Conservation (phyloP, 2,797 vertebrate genomes). For the Pantherophis alleghaniensis region DNA sequence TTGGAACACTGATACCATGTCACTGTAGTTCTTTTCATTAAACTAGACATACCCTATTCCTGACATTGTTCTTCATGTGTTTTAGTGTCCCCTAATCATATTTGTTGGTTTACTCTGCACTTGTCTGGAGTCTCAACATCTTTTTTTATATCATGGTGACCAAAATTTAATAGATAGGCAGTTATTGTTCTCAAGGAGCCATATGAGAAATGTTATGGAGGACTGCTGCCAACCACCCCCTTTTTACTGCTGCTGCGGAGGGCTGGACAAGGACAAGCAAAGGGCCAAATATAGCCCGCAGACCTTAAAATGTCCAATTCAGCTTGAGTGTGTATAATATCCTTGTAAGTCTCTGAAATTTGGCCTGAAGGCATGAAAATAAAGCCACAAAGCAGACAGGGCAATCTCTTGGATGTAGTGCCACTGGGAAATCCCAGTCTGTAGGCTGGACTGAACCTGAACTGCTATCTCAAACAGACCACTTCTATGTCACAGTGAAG, state of each 20-base stretch:
- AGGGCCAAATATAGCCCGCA: not conserved
- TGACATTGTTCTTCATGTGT: not conserved
- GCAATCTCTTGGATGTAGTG: not conserved
- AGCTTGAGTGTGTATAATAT: not conserved
- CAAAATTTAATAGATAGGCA: not conserved
- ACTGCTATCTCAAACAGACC: not conserved
- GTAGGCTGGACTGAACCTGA: not conserved
- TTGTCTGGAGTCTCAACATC: not conserved
- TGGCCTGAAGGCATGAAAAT: not conserved
- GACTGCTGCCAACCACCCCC: not conserved
- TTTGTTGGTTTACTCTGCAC: not conserved
- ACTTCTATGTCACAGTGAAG: not conserved
- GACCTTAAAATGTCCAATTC: not conserved
- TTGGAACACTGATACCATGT: not conserved
- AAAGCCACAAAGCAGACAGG: not conserved
- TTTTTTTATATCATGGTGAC: not conserved
- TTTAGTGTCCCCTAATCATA: not conserved
- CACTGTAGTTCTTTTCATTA: not conserved
- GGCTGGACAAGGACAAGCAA: not conserved
- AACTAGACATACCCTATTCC: not conserved
- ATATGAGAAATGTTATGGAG: not conserved
- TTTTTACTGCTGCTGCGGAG: not conserved
- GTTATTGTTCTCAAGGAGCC: not conserved
- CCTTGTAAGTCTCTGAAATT: not conserved
- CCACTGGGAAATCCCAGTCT: not conserved